phyloP scores from a whole-genome alignment of 2,888 invertebrate genomes.

The Scrobipalpa costella region DNA sequence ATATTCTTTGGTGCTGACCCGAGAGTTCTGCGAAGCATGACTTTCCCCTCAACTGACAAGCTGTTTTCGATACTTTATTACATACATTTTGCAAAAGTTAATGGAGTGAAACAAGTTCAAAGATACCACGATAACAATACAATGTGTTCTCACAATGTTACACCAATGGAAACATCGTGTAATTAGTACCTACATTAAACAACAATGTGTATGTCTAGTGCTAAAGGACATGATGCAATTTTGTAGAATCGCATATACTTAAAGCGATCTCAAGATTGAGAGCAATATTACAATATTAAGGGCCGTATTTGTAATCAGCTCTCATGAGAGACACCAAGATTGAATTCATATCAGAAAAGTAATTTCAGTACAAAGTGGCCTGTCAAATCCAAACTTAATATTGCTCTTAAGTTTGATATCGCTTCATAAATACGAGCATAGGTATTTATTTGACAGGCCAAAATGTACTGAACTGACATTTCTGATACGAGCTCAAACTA shows the following conservation, averaged over 20 bases:
- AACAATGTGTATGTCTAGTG: not conserved
- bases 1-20: not conserved
- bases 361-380: no score
- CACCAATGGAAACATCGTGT: conserved; percentile 4
- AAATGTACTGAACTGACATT: no score
- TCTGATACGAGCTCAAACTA: no score
- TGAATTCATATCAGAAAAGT: no score
- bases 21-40: conserved; percentile 12
- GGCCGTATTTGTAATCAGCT: not conserved
- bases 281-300: no score
- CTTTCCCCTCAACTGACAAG: conserved; percentile 3
- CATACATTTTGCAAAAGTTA: conserved; percentile 15
- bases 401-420: no score
- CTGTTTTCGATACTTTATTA: conserved; percentile 8
- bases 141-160: conserved; percentile 17
- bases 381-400: no score
- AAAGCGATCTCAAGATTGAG: no score
- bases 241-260: not conserved
- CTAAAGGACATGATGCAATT: conserved; percentile 1
- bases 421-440: no score
- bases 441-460: no score
- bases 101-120: conserved; percentile 12
- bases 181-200: conserved; percentile 21
- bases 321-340: no score
- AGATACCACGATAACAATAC: conserved; percentile 10